Evolutionary conservation across 2,113 vertebrate genomes (phyloP), one percentile per base, ranked within the genome.

Genomic region (Oreochromis niloticus): DNA sequence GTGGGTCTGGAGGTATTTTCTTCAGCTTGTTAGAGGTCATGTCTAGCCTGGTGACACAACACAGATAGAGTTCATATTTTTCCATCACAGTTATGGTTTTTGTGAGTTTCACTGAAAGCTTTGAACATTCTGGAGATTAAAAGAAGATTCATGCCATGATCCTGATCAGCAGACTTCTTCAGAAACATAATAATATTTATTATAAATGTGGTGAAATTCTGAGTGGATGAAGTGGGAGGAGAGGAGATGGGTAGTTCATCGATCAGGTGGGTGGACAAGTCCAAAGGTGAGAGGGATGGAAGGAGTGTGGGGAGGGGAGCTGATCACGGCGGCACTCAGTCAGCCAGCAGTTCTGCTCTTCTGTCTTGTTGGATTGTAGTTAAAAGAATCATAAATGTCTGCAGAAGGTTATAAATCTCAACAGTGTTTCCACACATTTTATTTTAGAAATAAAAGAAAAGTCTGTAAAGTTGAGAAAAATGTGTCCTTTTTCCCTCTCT

Each of bases 21-120:
- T 97, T 97, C 81, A 97, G 95, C 93, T 97, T 97, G 93, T 97
- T 97, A 83, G 97, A 97, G 0, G 97, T 97, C 97, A 97, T 97
- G 93, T 97, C 97, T 88, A 97, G 91, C 36, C 97, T 96, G 90
- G 41, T 2, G 90, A 81, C 36, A 84, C n/a, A 83, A 75, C 3
- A 30, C 2, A 30, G 34, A 61, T 3, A 11, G 19, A 78, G 36
- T 19, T 39, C 8, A 7, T 22, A 34, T 17, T 9, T 50, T 12
- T 59, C 22, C 2, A 41, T 57, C 43, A 12, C 52, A 57, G 34
- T 13, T 46, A 4, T 27, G 27, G 27, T 30, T 27, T 57, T 27
- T 14, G 2, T 43, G 11, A 75, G 9, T 73, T 71, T 10, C 12
- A 48, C 2, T 30, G 6, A 50, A 75, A 75, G 71, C 43, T 78